These are phyloP conservation scores for Stenoptilia bipunctidactyla DNA, from an alignment of 2,888 invertebrate genomes.

Conservation along the genomic window DNA sequence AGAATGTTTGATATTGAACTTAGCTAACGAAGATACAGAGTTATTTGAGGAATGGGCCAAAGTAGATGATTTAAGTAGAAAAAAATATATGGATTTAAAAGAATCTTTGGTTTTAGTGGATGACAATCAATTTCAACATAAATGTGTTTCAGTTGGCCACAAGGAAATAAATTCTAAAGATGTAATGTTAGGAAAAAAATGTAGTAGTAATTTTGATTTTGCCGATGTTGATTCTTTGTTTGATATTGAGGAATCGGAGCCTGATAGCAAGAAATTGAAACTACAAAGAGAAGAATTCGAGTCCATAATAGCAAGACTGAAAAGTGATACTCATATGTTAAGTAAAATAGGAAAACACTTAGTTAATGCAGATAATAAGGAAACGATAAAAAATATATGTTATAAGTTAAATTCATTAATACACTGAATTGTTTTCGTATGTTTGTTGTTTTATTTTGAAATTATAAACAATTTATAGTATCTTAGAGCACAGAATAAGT, in stretches of 20 bases:
- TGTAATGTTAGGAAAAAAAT: neutral
- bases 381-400: slow-evolving; percentile 31
- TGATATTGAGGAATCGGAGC: slow-evolving; percentile 32
- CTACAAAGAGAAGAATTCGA: slow-evolving; percentile 26
- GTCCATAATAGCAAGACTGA: slow-evolving; percentile 32
- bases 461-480: too few species aligned
- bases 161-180: neutral
- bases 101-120: neutral
- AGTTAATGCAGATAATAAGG: slow-evolving; percentile 26
- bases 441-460: too few species aligned
- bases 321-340: slow-evolving; percentile 30
- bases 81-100: too few species aligned
- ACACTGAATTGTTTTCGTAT: slow-evolving; percentile 19
- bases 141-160: slow-evolving; percentile 23
- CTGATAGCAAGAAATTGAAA: slow-evolving; percentile 41
- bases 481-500: too few species aligned
- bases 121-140: slow-evolving; percentile 23
- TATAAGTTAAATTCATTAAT: slow-evolving; percentile 37
- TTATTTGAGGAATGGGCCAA: too few species aligned
- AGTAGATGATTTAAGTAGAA: too few species aligned
- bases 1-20: neutral
- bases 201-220: slow-evolving; percentile 36
- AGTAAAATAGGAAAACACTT: slow-evolving; percentile 29
- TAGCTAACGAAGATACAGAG: neutral
- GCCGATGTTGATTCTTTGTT: slow-evolving; percentile 39